Base-by-base conservation (phyloP, 1,140 invertebrate genomes). In the Aphaenogaster floridana region DNA sequence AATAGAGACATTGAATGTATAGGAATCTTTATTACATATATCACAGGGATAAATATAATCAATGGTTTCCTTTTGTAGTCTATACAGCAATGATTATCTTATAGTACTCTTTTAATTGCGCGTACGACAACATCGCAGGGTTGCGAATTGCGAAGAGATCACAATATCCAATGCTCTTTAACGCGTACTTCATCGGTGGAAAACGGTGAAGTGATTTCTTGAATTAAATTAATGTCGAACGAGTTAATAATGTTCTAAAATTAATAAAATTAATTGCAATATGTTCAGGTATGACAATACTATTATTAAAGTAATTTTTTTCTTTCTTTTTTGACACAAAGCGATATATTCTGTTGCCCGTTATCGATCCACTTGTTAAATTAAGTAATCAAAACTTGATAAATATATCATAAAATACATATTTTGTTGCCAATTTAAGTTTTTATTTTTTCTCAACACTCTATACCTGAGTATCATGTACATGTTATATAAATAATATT, bases 51-150 rank as follows among this genome's bases (percentile, higher is more conserved):
- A 45, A 48, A 21, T 28, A 45, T 8, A 15, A 48, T 2, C 5
- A 64, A 3, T 4, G 2, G 3, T 1, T 80, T 54, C 13, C 13
- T 68, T 17, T 68, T 17, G 6, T 39, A 80, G 28, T 7, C 17
- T 66, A 28, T 4, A 9, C 5, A 81, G 13, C 7, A 0, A 45
- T n/a, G 1, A 81, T 81, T 81, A 81, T 81, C 63, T 81, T 81
- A 81, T 69, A 28, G 78, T 17, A 28, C 6, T 63, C 21, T n/a
- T 1, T 45, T 15, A 7, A 45, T 42, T 54, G 6, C 13, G 13
- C 6, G 21, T 6, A 36, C 13, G 59, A 34, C 61, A 15, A 1
- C 8, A 57, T 50, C 21, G 6, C 9, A 17, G n/a, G 1, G 28
- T 6, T 59, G 2, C 2, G 11, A 21, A 13, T 28, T 61, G 21